Percentiles rank a stretch among this genome's conserved stretches.
phyloP scores from a whole-genome alignment of 2,113 vertebrate species.

The Falcunculus frontatus region DNA sequence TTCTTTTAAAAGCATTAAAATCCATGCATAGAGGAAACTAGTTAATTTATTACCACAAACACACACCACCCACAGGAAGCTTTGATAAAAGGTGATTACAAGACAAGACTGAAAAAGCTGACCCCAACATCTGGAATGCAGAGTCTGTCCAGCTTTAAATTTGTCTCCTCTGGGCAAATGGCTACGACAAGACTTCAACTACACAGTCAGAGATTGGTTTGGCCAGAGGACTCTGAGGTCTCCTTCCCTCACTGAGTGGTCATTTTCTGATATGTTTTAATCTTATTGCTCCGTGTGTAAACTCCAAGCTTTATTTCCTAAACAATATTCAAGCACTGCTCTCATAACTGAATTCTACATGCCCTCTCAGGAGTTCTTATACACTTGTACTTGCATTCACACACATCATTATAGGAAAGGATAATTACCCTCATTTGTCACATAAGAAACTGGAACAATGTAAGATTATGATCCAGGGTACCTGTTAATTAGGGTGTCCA shows the following conservation, averaged over 20 bases:
- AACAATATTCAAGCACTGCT: neutral
- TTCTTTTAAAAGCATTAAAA: neutral
- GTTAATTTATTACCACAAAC: neutral
- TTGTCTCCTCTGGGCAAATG: neutral
- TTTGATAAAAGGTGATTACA: neutral
- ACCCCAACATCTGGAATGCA: neutral
- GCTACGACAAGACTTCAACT: fast-evolving
- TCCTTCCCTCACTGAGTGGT: neutral
- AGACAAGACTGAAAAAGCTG: neutral
- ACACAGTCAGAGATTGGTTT: fast-evolving
- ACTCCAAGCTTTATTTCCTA: neutral
- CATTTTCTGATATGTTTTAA: neutral
- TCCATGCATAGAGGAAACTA: neutral
- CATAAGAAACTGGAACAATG: neutral
- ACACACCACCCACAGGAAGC: neutral
- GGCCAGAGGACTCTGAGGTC: neutral
- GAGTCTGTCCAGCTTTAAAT: neutral
- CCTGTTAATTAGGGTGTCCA: neutral
- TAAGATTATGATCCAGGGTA: neutral
- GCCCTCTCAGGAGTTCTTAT: neutral
- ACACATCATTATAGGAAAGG: neutral
- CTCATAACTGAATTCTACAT: neutral
- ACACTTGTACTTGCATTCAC: neutral
- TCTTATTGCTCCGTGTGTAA: neutral
- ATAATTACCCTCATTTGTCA: neutral